phyloP scores from a whole-genome alignment of 2,888 invertebrate species.

The Sesamia inferens region DNA sequence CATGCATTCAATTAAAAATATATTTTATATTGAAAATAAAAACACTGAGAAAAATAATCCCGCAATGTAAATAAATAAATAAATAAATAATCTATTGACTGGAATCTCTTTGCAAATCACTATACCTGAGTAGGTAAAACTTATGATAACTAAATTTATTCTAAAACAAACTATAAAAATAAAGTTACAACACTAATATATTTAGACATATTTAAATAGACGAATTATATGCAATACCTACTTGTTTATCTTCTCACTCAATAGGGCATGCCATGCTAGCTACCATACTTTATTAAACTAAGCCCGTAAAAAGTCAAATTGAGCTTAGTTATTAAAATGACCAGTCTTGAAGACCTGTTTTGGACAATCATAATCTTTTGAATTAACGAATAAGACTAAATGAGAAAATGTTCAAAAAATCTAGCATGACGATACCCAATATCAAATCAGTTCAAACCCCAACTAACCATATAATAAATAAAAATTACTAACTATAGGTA shows the following conservation, averaged over 20 bases:
- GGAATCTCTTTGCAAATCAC: conserved; percentile 69
- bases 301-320: conserved; percentile 1
- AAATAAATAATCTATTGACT: conserved; percentile 68
- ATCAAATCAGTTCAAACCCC: conserved; percentile 39
- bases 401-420: too few species aligned
- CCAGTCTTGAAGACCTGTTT: background rate
- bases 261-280: conserved; percentile 54
- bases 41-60: conserved; percentile 50
- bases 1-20: conserved; percentile 81
- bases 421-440: conserved; percentile 55
- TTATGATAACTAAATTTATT: conserved; percentile 46
- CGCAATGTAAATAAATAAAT: conserved; percentile 67
- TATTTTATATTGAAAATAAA: conserved; percentile 60
- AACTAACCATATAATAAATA: conserved; percentile 21
- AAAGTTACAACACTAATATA: conserved; percentile 28
- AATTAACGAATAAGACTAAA: background rate
- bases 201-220: conserved; percentile 41
- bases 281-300: conserved; percentile 4
- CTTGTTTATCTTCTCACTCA: conserved; percentile 50
- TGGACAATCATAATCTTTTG: background rate
- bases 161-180: conserved; percentile 20
- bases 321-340: conserved; percentile 32
- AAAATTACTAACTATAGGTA: conserved; percentile 32
- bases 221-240: conserved; percentile 33
- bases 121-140: conserved; percentile 61